phyloP scores from a whole-genome alignment of 2,888 invertebrate genomes.

The Epinotia demarniana region DNA sequence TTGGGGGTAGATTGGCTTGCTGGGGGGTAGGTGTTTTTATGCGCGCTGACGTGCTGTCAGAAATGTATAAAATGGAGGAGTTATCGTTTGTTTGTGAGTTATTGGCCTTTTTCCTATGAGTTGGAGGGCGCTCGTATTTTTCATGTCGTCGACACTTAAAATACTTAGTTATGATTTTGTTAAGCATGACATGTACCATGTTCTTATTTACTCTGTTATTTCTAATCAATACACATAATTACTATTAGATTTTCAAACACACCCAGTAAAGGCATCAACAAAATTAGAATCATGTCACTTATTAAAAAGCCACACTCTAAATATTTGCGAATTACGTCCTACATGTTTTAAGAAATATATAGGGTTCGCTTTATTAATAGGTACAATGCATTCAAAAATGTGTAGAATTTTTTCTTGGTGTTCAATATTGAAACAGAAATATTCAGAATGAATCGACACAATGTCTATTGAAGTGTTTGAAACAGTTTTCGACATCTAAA shows the following conservation, averaged over 20 bases:
- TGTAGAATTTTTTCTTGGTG: background rate
- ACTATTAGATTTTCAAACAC: no score
- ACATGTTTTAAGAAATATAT: no score
- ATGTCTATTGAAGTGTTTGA: background rate
- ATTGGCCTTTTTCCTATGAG: conserved; percentile 12
- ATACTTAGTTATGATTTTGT: background rate
- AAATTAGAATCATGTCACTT: no score
- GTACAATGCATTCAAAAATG: no score
- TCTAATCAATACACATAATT: no score
- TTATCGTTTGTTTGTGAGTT: conserved; percentile 39
- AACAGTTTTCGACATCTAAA: no score
- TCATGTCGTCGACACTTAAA: conserved; percentile 8
- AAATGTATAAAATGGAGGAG: conserved; percentile 33
- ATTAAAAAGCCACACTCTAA: no score
- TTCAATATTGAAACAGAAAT: background rate
- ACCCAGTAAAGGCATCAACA: no score
- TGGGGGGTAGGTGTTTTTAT: conserved; percentile 19
- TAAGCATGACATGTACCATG: no score
- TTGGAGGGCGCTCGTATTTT: conserved; percentile 2
- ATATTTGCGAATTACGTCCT: no score
- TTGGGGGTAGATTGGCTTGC: conserved; percentile 14
- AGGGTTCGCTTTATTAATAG: no score
- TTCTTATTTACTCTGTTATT: no score
- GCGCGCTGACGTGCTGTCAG: conserved; percentile 36
- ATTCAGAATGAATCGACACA: background rate